A percentile compares a stretch with the other conserved stretches of the same genome.
Evolutionary conservation across 2,888 invertebrate genomes (phyloP).

Genomic region (Cephonodes hylas): DNA sequence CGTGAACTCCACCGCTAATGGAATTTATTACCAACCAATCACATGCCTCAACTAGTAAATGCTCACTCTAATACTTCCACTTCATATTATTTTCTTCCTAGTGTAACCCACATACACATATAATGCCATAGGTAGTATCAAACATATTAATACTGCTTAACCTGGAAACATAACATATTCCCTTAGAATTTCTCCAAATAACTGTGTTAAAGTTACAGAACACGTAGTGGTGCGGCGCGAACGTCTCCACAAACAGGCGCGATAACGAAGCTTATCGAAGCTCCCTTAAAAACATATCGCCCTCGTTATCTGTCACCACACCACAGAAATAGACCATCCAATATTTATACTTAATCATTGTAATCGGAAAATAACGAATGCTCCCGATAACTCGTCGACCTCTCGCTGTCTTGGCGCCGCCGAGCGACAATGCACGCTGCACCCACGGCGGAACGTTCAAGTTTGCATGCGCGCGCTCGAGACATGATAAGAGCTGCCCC

Average conservation of each 20-base stretch:
- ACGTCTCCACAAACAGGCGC: constrained; percentile 26
- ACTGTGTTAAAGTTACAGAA: too few species aligned
- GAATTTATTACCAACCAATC: background rate
- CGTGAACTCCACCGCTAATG: background rate
- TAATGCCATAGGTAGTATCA: too few species aligned
- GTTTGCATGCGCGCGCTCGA: background rate
- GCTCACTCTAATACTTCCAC: too few species aligned
- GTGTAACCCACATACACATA: too few species aligned
- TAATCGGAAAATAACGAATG: constrained; percentile 70
- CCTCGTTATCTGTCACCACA: constrained; percentile 36
- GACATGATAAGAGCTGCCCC: constrained; percentile 47
- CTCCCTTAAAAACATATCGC: constrained; percentile 36
- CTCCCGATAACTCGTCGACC: constrained; percentile 51
- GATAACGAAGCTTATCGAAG: constrained; percentile 44
- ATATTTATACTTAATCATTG: constrained; percentile 56
- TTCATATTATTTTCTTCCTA: too few species aligned
- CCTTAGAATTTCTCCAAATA: too few species aligned
- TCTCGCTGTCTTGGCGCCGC: constrained; percentile 17
- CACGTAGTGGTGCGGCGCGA: background rate
- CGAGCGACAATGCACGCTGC: background rate
- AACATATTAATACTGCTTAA: too few species aligned
- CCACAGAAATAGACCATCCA: constrained; percentile 44
- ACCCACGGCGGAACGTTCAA: background rate
- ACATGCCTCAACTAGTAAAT: too few species aligned
- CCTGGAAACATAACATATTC: too few species aligned